Conservation (phyloP, 2,888 invertebrate species). For the Drosophila demipolita region DNA sequence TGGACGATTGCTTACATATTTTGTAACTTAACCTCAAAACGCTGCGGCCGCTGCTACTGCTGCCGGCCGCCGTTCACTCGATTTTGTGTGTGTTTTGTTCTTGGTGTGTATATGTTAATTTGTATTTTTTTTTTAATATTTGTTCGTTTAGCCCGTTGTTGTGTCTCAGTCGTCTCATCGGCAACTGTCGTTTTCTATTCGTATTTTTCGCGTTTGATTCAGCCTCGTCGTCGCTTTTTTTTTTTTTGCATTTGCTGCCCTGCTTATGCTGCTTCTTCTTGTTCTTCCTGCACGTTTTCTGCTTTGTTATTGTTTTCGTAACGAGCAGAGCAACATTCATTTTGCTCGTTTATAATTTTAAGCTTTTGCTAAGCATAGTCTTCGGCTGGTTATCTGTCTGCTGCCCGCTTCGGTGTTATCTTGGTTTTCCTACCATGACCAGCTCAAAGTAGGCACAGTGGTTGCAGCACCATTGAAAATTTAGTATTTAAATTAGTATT, state of each 20-base stretch:
- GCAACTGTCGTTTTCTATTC: constrained; percentile 51
- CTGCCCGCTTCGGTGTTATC: constrained; percentile 44
- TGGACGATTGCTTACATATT: constrained; percentile 65
- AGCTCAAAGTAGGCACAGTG: constrained; percentile 72
- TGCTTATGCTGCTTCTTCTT: constrained; percentile 24
- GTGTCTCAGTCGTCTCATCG: constrained; percentile 24
- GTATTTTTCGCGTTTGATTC: constrained; percentile 73
- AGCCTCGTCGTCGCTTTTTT: constrained; percentile 55
- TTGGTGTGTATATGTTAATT: constrained; percentile 64
- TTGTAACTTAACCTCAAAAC: constrained; percentile 77
- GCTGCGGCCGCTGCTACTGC: constrained; percentile 54
- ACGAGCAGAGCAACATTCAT: constrained; percentile 37
- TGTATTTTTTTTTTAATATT: constrained; percentile 46
- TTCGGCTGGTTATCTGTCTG: constrained; percentile 50
- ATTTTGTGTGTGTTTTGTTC: constrained; percentile 12
- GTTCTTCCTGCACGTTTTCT: constrained; percentile 42
- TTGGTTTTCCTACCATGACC: constrained; percentile 68
- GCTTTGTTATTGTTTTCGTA: constrained; percentile 68
- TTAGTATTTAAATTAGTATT: neutral
- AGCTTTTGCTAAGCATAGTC: constrained; percentile 48
- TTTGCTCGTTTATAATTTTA: constrained; percentile 52
- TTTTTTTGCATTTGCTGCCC: constrained; percentile 46
- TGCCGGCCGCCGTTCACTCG: constrained; percentile 51
- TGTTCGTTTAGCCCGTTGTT: constrained; percentile 18
- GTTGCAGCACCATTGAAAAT: constrained; percentile 8